These are phyloP conservation scores for Mus pahari DNA, from an alignment of 2,113 vertebrate species.

Conservation along the genomic window DNA sequence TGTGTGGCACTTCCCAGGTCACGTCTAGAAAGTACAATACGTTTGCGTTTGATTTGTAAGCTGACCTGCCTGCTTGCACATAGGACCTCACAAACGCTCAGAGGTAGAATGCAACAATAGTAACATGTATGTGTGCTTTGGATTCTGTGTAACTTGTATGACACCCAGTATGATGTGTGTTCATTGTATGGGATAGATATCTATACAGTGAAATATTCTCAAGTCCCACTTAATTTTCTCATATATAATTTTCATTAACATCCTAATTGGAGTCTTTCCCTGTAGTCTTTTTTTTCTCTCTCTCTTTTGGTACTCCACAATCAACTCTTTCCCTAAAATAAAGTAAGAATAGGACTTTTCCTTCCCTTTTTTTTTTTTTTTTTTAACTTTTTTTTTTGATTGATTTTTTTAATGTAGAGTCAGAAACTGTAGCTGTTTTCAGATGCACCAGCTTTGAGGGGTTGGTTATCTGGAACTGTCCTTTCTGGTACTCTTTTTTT, in stretches of 20 bases:
- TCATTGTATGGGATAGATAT: background rate
- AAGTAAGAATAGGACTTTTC: background rate
- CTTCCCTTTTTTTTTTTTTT: background rate
- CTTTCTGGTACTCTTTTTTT: too few relatives aligned
- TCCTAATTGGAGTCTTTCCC: background rate
- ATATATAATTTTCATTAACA: background rate
- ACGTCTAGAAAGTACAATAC: background rate
- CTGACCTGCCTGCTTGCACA: background rate
- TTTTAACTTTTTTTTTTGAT: too few relatives aligned
- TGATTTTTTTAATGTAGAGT: too few relatives aligned
- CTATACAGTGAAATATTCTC: background rate
- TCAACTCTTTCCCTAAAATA: background rate
- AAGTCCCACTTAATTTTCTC: background rate
- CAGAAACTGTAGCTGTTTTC: too few relatives aligned
- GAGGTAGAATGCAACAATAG: background rate
- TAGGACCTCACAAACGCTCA: background rate
- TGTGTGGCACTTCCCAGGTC: background rate
- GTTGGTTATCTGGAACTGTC: too few relatives aligned
- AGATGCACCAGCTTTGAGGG: too few relatives aligned
- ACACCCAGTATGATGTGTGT: background rate
- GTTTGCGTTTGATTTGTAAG: background rate
- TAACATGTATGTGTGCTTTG: background rate
- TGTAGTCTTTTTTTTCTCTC: background rate
- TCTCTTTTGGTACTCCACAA: background rate
- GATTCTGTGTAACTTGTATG: background rate